Percentiles rank a stretch among this genome's conserved stretches.
Evolutionary conservation across 2,888 invertebrate genomes (phyloP).

Genomic region (Automeris io): DNA sequence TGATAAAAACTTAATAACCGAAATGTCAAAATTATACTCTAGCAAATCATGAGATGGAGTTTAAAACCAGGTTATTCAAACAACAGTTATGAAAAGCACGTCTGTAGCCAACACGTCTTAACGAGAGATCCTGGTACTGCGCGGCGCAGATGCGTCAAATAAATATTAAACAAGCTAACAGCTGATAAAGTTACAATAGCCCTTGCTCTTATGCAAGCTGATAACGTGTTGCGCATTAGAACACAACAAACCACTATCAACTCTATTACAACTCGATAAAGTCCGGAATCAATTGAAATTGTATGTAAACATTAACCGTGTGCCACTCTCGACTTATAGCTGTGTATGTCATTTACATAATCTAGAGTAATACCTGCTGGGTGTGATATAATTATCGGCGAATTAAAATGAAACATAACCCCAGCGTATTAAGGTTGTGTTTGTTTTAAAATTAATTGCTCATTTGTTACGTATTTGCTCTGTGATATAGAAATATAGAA

Average conservation of each 20-base stretch:
- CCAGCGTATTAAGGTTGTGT: not conserved
- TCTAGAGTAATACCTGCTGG: constrained; percentile 33
- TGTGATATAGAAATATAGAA: constrained; percentile 21
- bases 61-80: not conserved
- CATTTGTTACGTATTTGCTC: constrained; percentile 3
- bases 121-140: constrained; percentile 2
- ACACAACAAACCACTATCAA: constrained; percentile 22
- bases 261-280: constrained; percentile 22
- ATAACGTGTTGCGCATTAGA: constrained; percentile 53
- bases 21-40: too few relatives aligned
- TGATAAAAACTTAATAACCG: too few relatives aligned
- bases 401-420: not conserved
- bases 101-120: too few relatives aligned
- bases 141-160: constrained; percentile 36
- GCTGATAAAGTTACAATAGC: constrained; percentile 57
- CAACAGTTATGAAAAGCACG: not conserved
- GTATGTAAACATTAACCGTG: constrained; percentile 23
- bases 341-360: constrained; percentile 59
- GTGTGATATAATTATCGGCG: constrained; percentile 6
- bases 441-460: not conserved
- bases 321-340: constrained; percentile 40
- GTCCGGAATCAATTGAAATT: constrained; percentile 22
- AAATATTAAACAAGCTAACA: constrained; percentile 30
- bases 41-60: too few relatives aligned
- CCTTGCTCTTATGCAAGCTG: constrained; percentile 62